A percentile compares a stretch with the other conserved stretches of the same genome.
These are phyloP conservation scores for Papilio helenus DNA, from an alignment of 1,140 invertebrate genomes.

Conservation along the genomic window DNA sequence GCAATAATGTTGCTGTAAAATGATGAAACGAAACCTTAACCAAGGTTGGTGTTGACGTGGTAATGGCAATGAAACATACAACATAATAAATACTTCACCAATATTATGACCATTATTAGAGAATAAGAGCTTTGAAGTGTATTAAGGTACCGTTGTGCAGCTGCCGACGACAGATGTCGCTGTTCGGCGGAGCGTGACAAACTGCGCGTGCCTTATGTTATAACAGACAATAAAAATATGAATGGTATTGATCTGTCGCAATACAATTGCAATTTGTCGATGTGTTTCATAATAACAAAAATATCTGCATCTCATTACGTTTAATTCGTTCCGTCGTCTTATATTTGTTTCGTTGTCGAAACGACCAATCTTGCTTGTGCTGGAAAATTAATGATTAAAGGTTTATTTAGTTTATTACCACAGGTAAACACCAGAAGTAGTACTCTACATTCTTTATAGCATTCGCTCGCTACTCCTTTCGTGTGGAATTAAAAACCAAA, in stretches of 20 bases:
- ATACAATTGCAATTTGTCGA: background rate
- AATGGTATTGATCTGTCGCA: conserved; percentile 2
- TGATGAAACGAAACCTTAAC: conserved; percentile 10
- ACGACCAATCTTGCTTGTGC: background rate
- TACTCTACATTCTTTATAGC: no score
- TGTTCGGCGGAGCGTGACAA: background rate
- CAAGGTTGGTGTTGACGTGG: background rate
- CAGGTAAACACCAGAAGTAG: background rate
- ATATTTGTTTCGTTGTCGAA: background rate
- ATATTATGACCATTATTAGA: no score
- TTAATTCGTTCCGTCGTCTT: background rate
- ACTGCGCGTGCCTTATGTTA: conserved; percentile 11
- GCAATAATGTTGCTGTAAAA: background rate
- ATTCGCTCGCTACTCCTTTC: no score
- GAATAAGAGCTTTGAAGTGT: background rate
- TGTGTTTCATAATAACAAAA: conserved; percentile 5
- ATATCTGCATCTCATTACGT: background rate
- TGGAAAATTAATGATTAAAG: background rate
- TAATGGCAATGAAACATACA: conserved; percentile 16
- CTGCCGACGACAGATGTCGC: background rate
- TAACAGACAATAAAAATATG: conserved; percentile 1
- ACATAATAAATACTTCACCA: background rate
- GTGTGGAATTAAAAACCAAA: no score
- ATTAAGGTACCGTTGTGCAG: background rate
- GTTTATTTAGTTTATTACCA: background rate